Base-by-base conservation (phyloP, 2,113 vertebrate species). In the Poicephalus gulielmi region DNA sequence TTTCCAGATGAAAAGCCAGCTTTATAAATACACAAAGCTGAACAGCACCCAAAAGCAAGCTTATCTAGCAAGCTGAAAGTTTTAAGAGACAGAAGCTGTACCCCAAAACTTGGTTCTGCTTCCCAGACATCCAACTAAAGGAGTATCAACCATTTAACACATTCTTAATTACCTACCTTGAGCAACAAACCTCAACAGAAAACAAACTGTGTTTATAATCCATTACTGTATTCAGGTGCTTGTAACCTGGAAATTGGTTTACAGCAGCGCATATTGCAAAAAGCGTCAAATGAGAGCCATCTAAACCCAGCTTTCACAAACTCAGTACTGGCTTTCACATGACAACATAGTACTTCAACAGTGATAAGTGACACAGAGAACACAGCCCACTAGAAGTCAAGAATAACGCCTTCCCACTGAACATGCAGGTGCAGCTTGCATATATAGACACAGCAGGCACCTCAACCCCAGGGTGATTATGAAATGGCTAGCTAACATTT, bases 361-460 rank as follows among this genome's bases (percentile, higher is more conserved):
- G 41, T 0, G 30, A 2, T 12, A 55, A 53, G 41, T 15, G 52
- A 44, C 64, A 37, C 28, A 16, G 24, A 73, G 50, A 63, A 52
- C n/a, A 66, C 33, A 60, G 75, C 27, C 37, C 74, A 30, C 13
- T 3, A 20, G 37, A 41, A 60, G 39, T 28, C 49, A 41, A 59
- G 47, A 77, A 17, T 9, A 13, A 33, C 16, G 44, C 13, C 44
- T 28, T 43, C n/a, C 20, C 22, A 23, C 43, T 50, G 13, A 68
- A 15, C 10, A 39, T 3, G 7, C 18, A 47, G 47, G 39, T 35
- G 53, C 52, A 68, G 43, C 17, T 30, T n/a, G 10, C 63, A 57
- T 3, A 19, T 10, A 25, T 2, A 75, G 62, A 37, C 50, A 43
- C 0, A 0, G 31, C 57, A 52, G 39, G 41, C 35, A 55, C 15